phyloP scores from a whole-genome alignment of 2,113 vertebrate genomes.

The Lontra canadensis region DNA sequence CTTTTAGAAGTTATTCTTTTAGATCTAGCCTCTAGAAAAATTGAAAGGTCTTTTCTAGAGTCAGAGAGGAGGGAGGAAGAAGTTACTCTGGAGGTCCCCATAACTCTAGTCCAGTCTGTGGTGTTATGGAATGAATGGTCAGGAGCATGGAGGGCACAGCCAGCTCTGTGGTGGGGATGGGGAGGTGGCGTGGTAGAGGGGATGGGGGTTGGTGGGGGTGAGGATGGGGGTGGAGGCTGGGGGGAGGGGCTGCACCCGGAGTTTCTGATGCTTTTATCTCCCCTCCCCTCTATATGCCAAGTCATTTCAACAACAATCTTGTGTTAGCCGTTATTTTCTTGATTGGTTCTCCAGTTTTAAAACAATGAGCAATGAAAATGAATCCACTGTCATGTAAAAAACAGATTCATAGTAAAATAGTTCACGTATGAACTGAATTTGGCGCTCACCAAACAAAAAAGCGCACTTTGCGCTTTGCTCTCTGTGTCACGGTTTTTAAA shows the following conservation, averaged over 20 bases:
- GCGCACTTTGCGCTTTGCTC: background rate
- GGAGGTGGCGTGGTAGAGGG: too few species aligned
- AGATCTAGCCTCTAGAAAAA: background rate
- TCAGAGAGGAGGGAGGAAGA: background rate
- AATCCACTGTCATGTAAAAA: background rate
- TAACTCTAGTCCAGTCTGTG: background rate
- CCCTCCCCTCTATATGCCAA: background rate
- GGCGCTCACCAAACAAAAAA: background rate
- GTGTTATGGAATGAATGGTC: background rate
- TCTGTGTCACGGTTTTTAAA: slow-evolving; percentile 3
- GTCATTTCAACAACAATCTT: background rate
- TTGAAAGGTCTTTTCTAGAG: background rate
- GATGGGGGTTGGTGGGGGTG: too few species aligned
- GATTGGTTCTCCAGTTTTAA: slow-evolving; percentile 8
- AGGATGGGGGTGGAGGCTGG: too few species aligned
- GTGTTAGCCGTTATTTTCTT: background rate
- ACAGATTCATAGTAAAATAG: background rate
- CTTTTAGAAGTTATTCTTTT: background rate
- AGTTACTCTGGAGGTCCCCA: background rate
- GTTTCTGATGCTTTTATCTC: background rate
- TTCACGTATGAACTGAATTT: background rate
- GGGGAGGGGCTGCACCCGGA: too few species aligned
- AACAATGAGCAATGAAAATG: background rate
- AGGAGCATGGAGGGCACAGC: background rate
- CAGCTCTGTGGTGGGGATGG: background rate